Evolutionary conservation across 2,888 invertebrate genomes (phyloP).

Genomic region (Pammene fasciana): DNA sequence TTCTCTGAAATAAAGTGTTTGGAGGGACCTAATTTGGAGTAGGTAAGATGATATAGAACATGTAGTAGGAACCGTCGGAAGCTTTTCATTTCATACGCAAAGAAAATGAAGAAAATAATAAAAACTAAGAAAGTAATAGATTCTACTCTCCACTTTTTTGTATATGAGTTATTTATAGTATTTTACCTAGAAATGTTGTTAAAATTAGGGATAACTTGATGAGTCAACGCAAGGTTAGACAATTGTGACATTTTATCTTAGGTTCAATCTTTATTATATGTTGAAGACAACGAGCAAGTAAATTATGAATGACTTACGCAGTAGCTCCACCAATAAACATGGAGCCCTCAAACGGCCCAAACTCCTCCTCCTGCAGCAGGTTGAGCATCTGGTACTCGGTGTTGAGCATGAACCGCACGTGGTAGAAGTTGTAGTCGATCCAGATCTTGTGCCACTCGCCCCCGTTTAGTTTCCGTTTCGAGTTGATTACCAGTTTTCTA

Average conservation of each 20-base stretch:
- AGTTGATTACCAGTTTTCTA: conserved; percentile 91
- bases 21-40: neutral
- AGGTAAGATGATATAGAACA: too few species aligned
- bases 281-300: too few species aligned
- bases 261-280: too few species aligned
- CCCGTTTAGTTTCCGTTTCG: conserved; percentile 91
- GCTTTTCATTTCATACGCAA: too few species aligned
- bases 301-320: conserved; percentile 85
- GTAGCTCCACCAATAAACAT: conserved; percentile 97
- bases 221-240: too few species aligned
- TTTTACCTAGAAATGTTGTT: too few species aligned
- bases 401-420: conserved; percentile 96
- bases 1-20: conserved; percentile 81
- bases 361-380: conserved; percentile 92
- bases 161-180: too few species aligned
- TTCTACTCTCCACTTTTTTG: too few species aligned
- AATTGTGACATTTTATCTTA: too few species aligned
- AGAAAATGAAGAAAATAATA: neutral
- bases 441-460: conserved; percentile 98
- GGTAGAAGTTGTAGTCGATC: conserved; percentile 97
- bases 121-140: neutral
- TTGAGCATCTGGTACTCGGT: conserved; percentile 95
- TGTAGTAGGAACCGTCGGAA: too few species aligned
- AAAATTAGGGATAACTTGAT: too few species aligned
- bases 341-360: conserved; percentile 95